Percentiles rank a stretch among this genome's conserved stretches.
Conservation (phyloP, 2,888 invertebrate species). For the Choreutis nemorana region DNA sequence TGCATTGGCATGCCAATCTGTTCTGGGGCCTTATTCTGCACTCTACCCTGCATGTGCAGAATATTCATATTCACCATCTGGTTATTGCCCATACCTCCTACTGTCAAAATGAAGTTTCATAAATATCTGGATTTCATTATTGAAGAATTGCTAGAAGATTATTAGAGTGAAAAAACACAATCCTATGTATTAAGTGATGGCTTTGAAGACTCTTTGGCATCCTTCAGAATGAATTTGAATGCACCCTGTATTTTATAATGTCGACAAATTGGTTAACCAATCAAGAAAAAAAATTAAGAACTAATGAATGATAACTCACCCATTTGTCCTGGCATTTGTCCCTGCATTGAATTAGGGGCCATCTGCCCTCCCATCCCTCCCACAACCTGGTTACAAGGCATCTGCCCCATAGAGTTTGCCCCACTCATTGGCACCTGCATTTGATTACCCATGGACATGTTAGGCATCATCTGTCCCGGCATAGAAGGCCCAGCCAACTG, state of each 20-base stretch:
- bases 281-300: not conserved
- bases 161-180: too few species aligned
- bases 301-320: slow-evolving; percentile 27
- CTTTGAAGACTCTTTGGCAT: too few species aligned
- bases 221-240: too few species aligned
- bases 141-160: too few species aligned
- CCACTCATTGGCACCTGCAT: slow-evolving; percentile 52
- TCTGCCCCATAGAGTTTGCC: slow-evolving; percentile 42
- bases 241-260: too few species aligned
- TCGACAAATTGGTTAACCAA: too few species aligned
- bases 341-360: slow-evolving; percentile 42
- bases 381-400: slow-evolving; percentile 54
- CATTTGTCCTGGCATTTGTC: slow-evolving; percentile 54
- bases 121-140: too few species aligned
- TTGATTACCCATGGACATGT: slow-evolving; percentile 44
- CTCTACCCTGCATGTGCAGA: slow-evolving; percentile 50
- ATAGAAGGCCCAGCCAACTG: slow-evolving; percentile 45
- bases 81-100: slow-evolving; percentile 43
- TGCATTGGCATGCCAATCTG: slow-evolving; percentile 42
- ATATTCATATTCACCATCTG: slow-evolving; percentile 50
- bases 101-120: too few species aligned
- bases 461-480: slow-evolving; percentile 58
- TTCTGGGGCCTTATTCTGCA: slow-evolving; percentile 33
- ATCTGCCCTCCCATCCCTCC: slow-evolving; percentile 57
- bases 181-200: too few species aligned